Base-by-base conservation (phyloP, 2,888 invertebrate genomes). In the Tinea pellionella region DNA sequence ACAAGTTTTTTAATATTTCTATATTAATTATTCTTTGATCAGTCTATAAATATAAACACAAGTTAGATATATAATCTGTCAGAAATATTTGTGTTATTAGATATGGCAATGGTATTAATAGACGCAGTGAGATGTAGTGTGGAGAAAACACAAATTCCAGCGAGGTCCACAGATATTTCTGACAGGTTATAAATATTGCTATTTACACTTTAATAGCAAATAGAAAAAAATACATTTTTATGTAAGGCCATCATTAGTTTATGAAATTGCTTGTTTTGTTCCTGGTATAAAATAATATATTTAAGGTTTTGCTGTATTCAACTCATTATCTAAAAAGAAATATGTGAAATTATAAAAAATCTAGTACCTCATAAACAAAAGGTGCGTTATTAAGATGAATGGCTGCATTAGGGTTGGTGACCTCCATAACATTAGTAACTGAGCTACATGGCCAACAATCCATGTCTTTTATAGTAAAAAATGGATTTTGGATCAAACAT, bases 381-480 rank as follows among this genome's bases (percentile, higher is more conserved):
- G 90, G 90, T 65, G 78, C 77, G 65, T 63, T 74, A 60, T 80
- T 70, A 64, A 82, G 77, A 62, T 77, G 72, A 61, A 66, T 70
- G 1, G 73, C 66, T 57, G 75, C 74, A 37, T 73, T 82, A 61
- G 90, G 89, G 59, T 89, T 89, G 61, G 90, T 88, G 59, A 94
- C 78, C 74, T 94, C 91, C 61, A 92, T 82, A 42, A 96, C 88
- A 68, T 90, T 90, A 65, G 89, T 89, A 0, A 94, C 89, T 67
- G 89, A 83, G 69, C 92, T 92, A 69, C 96, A 96, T 0, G 95
- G 94, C 90, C 93, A 93, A 72, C 96, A 96, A 71, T 94, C 94
- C 88, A 95, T 92, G 68, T 94, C 93, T n/a, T 89, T 88, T 9
- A 95, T 90, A 72, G 91, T 90, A 73, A 94, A 96, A 72, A 92